Evolutionary conservation across 35 echinoderm and acorn worm species (phyloP), one percentile per base, ranked within the genome.

Genomic region (Eucidaris tribuloides): DNA sequence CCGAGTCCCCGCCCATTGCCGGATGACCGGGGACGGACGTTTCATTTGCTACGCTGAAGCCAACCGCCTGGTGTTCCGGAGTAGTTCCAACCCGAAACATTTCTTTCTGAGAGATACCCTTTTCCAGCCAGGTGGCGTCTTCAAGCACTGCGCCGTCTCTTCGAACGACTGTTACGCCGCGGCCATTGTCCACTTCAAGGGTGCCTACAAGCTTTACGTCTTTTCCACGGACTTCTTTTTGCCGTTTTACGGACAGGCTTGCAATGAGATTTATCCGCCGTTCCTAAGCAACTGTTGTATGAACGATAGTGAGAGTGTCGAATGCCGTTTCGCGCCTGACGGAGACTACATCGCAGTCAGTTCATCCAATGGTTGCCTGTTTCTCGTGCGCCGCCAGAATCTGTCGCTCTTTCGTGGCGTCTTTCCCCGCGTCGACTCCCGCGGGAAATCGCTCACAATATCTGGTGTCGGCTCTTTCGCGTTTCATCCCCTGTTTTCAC

Each of bases 11-110:
- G 76, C 85, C 31, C 85, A 88, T 38, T 88, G 85, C 49, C 46
- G 78, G 71, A 88, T 88, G 85, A 20, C 80, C 5, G 87, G 82
- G 22, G 92, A 94, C 58, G 92, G 87, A 13, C 57, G 82, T 24
- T 94, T 85, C 33, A 74, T 94, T 33, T 94, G 92, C 58, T 94
- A 89, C 92, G 57, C 84, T 17, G 92, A 94, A 49, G 79, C 66
- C 60, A 90, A 81, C 43, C 85, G 88, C 24, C 60, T 94, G 45
- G 84, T 90, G 28, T 88, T 94, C 55, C 66, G 92, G 17, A 89
- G 84, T 44, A 83, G 89, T 32, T 90, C 81, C 42, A 81, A 94
- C 37, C 60, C 87, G 24, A 81, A 72, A 31, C 76, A 89, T 55
- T 83, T 85, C 76, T 94, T 88, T 64, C 81, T 81, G 14, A 70